phyloP scores from a whole-genome alignment of 2,113 vertebrate genomes.

The Sceloporus tristichus region DNA sequence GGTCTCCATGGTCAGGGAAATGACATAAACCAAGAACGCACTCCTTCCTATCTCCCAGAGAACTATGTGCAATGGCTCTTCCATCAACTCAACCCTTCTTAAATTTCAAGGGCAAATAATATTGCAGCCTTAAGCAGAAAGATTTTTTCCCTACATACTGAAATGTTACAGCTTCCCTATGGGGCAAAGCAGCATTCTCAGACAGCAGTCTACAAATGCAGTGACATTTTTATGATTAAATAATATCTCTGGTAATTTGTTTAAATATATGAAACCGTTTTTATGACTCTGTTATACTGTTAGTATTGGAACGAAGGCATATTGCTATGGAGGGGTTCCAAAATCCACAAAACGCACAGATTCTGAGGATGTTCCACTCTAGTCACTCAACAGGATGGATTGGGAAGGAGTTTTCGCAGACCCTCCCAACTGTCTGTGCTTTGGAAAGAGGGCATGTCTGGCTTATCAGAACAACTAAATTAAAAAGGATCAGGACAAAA shows the following conservation, averaged over 20 bases:
- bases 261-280: conserved; percentile 43
- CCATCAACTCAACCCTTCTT: conserved; percentile 7
- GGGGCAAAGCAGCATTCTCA: conserved; percentile 18
- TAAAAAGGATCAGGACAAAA: not conserved
- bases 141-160: not conserved
- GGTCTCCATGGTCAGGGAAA: not conserved
- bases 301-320: conserved; percentile 51
- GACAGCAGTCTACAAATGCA: conserved; percentile 41
- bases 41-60: conserved; percentile 15
- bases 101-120: not conserved
- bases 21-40: not conserved
- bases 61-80: not conserved
- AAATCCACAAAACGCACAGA: not conserved
- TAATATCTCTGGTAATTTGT: conserved; percentile 60
- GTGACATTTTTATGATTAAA: conserved; percentile 46
- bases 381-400: not conserved
- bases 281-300: conserved; percentile 29
- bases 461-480: not conserved
- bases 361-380: not conserved
- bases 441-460: not conserved
- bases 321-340: conserved; percentile 32
- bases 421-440: not conserved
- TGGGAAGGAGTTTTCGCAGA: not conserved
- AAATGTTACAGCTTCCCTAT: conserved; percentile 38
- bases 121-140: not conserved